These are phyloP conservation scores for Oligia fasciuncula DNA, from an alignment of 2,888 invertebrate genomes.

Conservation along the genomic window DNA sequence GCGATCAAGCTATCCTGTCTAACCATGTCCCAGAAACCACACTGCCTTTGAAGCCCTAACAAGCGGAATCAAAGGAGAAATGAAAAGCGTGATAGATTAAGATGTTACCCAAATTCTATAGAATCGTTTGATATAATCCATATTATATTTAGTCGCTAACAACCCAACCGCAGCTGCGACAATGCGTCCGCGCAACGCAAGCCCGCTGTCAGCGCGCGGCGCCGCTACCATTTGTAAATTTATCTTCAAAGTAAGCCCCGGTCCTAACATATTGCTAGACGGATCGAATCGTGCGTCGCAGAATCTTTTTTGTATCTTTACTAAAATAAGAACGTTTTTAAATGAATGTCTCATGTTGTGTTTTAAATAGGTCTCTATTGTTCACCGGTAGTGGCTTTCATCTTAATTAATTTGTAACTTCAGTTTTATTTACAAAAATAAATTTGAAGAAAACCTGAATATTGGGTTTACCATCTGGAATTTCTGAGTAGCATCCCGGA, in stretches of 20 bases:
- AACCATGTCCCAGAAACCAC: constrained; percentile 6
- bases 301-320: constrained; percentile 75
- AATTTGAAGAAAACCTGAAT: background rate
- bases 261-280: constrained; percentile 79
- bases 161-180: constrained; percentile 79
- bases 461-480: no score
- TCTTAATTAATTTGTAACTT: constrained; percentile 45
- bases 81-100: constrained; percentile 54
- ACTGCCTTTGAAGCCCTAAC: constrained; percentile 50
- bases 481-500: background rate
- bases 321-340: constrained; percentile 80
- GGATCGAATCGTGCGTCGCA: constrained; percentile 76
- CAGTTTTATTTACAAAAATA: constrained; percentile 3
- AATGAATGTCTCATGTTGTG: constrained; percentile 69
- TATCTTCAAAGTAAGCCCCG: constrained; percentile 84
- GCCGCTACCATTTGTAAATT: constrained; percentile 83
- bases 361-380: constrained; percentile 67
- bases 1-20: background rate
- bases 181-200: constrained; percentile 74
- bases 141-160: constrained; percentile 72
- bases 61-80: constrained; percentile 49
- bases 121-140: constrained; percentile 66
- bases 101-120: constrained; percentile 59
- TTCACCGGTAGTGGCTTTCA: constrained; percentile 50
- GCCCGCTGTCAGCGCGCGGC: constrained; percentile 76